phyloP scores from a whole-genome alignment of 2,797 vertebrate species.

The Acanthurus leucopareius region DNA sequence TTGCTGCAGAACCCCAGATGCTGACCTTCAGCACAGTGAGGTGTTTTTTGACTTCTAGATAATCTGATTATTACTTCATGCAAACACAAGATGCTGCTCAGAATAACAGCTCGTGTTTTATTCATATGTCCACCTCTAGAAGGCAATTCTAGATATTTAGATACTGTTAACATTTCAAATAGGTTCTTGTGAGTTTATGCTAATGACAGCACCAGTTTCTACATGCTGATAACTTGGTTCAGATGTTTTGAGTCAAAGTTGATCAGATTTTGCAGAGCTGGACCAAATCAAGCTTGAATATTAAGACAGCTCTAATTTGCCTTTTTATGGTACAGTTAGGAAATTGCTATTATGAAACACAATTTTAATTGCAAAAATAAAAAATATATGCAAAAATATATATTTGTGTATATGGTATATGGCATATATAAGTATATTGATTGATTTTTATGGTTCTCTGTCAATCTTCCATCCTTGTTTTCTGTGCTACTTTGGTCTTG shows the following conservation, averaged over 20 bases:
- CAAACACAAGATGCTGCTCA: background rate
- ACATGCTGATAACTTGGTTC: background rate
- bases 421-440: background rate
- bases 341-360: background rate
- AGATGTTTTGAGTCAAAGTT: slow-evolving; percentile 8
- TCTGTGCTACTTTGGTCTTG: background rate
- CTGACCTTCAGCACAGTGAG: background rate
- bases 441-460: background rate
- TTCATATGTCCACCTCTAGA: background rate
- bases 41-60: slow-evolving; percentile 3
- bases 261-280: background rate
- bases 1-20: background rate
- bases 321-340: background rate
- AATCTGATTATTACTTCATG: slow-evolving; percentile 9
- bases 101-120: background rate
- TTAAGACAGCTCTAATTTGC: slow-evolving; percentile 6
- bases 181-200: background rate
- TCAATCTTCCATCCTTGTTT: background rate
- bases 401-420: background rate
- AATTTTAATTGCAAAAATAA: too few relatives aligned
- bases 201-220: background rate
- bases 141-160: too few relatives aligned
- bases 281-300: background rate
- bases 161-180: background rate
- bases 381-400: background rate